Percentiles rank a stretch among this genome's conserved stretches.
Evolutionary conservation across 2,888 invertebrate genomes (phyloP).

Genomic region (Tinea pellionella): DNA sequence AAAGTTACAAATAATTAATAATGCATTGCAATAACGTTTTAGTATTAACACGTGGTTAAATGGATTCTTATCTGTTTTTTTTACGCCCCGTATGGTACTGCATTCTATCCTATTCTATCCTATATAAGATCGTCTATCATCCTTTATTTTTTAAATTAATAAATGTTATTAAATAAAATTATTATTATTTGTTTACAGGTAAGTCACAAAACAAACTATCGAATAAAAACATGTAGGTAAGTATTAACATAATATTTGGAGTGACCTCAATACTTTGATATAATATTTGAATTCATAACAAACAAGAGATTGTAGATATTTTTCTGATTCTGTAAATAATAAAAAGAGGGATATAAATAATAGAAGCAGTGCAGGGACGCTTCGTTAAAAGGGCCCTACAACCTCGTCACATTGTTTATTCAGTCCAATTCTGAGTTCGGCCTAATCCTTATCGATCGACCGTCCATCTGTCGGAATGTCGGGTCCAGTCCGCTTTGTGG

Average conservation of each 20-base stretch:
- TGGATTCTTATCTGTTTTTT: too few relatives aligned
- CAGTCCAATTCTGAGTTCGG: slow-evolving; percentile 47
- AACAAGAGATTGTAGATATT: background rate
- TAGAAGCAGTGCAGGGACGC: slow-evolving; percentile 35
- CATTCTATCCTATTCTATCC: too few relatives aligned
- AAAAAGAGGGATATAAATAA: slow-evolving; percentile 27
- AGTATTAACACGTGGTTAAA: too few relatives aligned
- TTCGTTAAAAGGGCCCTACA: slow-evolving; percentile 62
- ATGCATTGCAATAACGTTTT: too few relatives aligned
- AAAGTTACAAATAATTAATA: too few relatives aligned
- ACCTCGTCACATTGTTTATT: slow-evolving; percentile 64
- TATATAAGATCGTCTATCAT: too few relatives aligned
- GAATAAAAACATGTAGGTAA: background rate
- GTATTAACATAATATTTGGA: background rate
- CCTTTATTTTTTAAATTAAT: too few relatives aligned
- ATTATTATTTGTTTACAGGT: slow-evolving; percentile 1
- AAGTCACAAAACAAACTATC: background rate
- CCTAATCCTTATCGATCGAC: slow-evolving; percentile 17
- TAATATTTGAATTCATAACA: background rate
- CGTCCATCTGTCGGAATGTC: slow-evolving; percentile 16
- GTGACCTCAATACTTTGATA: background rate
- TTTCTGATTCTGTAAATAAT: slow-evolving; percentile 11
- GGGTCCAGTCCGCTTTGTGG: slow-evolving; percentile 14
- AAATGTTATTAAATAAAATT: background rate
- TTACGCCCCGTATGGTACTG: too few relatives aligned